Conservation (phyloP, 2,888 invertebrate species). For the Euproctis similis region DNA sequence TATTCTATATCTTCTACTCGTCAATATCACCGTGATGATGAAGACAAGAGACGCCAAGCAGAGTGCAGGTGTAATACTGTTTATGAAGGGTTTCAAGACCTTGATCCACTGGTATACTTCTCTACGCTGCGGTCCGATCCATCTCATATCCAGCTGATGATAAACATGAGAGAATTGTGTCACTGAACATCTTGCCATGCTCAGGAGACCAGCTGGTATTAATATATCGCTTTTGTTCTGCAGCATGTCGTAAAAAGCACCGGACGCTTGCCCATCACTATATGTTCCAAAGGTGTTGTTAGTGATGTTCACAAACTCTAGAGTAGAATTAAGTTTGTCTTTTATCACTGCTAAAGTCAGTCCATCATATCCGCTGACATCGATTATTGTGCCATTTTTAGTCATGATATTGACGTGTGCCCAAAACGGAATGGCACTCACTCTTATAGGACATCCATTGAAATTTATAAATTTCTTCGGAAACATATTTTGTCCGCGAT, state of each 20-base stretch:
- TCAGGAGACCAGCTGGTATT: conserved; percentile 29
- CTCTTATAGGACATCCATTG: conserved; percentile 37
- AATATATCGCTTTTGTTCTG: conserved; percentile 35
- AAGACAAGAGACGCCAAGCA: conserved; percentile 23
- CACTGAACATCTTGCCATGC: conserved; percentile 22
- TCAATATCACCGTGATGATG: conserved; percentile 17
- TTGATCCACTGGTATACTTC: conserved; percentile 37
- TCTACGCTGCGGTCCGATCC: conserved; percentile 38
- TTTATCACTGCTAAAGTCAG: conserved; percentile 25
- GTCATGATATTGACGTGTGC: conserved; percentile 26
- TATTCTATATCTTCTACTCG: conserved; percentile 16
- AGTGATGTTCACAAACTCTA: conserved; percentile 5
- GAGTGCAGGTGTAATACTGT: conserved; percentile 28
- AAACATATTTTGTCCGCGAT: conserved; percentile 24
- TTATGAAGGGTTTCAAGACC: conserved; percentile 36
- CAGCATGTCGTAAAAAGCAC: conserved; percentile 30
- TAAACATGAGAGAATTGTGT: conserved; percentile 32
- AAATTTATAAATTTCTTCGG: conserved; percentile 42
- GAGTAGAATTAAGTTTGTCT: conserved; percentile 34
- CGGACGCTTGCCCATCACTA: conserved; percentile 26
- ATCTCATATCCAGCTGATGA: conserved; percentile 26
- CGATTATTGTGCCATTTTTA: conserved; percentile 23
- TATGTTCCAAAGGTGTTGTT: conserved; percentile 21
- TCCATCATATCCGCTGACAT: conserved; percentile 36
- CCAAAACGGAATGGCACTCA: conserved; percentile 21